phyloP scores from a whole-genome alignment of 35 echinoderm and acorn worm genomes.

The Apostichopus japonicus region DNA sequence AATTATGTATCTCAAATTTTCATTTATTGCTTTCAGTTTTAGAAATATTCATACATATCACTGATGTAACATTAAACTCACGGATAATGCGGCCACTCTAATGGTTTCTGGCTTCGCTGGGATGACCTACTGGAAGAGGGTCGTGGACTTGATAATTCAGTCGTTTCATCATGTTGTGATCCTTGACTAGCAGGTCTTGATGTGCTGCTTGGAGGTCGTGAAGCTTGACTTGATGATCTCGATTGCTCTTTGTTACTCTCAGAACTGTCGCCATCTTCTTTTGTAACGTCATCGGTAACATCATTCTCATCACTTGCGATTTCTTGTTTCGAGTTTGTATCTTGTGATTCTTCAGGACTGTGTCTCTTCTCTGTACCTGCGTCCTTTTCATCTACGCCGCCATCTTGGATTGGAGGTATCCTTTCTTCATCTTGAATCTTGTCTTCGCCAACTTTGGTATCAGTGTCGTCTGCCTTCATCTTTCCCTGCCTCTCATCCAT shows the following conservation, averaged over 20 bases:
- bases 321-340: not conserved
- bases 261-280: not conserved
- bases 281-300: not conserved
- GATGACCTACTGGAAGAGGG: conserved; percentile 9
- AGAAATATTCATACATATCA: not conserved
- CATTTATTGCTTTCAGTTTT: no score
- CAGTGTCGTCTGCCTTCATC: conserved; percentile 9
- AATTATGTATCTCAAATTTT: no score
- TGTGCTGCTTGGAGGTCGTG: not conserved
- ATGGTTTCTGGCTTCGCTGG: conserved; percentile 61
- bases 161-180: not conserved
- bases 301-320: conserved; percentile 10
- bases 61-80: conserved; percentile 18
- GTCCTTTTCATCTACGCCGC: not conserved
- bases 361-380: not conserved
- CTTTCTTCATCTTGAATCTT: not conserved
- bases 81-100: conserved; percentile 82
- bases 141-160: not conserved
- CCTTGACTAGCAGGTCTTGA: not conserved
- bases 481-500: conserved; percentile 2
- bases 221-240: not conserved
- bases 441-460: not conserved
- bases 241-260: not conserved
- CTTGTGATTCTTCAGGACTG: not conserved
- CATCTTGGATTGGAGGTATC: not conserved